phyloP scores from a whole-genome alignment of 2,113 vertebrate genomes.

The Tonatia bakeri region DNA sequence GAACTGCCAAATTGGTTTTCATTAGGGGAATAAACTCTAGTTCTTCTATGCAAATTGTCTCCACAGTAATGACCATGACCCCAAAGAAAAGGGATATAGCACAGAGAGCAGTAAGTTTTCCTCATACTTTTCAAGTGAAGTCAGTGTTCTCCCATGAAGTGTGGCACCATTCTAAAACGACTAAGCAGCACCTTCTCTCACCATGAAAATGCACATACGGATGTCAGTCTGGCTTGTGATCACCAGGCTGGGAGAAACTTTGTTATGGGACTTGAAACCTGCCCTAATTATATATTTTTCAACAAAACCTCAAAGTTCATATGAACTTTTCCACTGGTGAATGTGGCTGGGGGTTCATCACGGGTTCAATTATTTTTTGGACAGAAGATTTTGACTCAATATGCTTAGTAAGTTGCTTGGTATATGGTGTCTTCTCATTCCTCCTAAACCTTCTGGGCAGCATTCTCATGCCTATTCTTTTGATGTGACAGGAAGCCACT shows the following conservation, averaged over 20 bases:
- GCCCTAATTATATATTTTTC: constrained; percentile 51
- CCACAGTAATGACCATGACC: constrained; percentile 46
- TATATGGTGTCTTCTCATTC: not conserved
- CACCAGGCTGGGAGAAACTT: constrained; percentile 54
- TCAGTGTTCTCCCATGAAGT: constrained; percentile 41
- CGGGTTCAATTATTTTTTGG: not conserved
- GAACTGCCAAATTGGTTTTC: constrained; percentile 11
- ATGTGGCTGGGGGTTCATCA: constrained; percentile 12
- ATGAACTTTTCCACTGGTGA: constrained; percentile 68
- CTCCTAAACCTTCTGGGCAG: not conserved
- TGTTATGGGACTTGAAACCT: constrained; percentile 64
- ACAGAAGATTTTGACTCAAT: not conserved
- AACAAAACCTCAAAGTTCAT: constrained; percentile 50
- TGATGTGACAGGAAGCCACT: not conserved
- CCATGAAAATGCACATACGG: constrained; percentile 50
- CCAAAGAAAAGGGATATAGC: constrained; percentile 53
- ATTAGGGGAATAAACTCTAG: not conserved
- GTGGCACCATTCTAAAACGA: constrained; percentile 60
- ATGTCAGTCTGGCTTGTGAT: constrained; percentile 64
- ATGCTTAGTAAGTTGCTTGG: not conserved
- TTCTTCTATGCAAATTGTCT: constrained; percentile 40
- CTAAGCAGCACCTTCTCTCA: constrained; percentile 67
- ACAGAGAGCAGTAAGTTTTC: constrained; percentile 56
- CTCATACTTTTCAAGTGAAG: constrained; percentile 65
- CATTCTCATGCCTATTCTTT: not conserved